Percentiles rank a stretch among this genome's conserved stretches.
These are phyloP conservation scores for Gymnocheta viridis DNA, from an alignment of 2,888 invertebrate species.

Conservation along the genomic window DNA sequence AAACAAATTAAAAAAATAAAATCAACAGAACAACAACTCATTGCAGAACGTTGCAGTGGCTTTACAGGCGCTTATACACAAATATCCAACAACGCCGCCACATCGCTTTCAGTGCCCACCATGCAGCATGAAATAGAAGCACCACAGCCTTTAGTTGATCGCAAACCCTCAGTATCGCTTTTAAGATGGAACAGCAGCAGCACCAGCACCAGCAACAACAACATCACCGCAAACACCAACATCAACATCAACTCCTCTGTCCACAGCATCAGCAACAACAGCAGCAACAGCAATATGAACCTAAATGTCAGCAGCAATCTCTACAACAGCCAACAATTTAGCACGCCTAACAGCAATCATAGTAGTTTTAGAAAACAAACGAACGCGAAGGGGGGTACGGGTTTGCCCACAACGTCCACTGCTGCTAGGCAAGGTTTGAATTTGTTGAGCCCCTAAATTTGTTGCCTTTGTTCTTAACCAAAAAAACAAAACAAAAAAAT, in stretches of 20 bases:
- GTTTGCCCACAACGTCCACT: conserved; percentile 74
- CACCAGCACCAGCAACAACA: conserved; percentile 61
- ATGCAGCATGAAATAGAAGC: conserved; percentile 86
- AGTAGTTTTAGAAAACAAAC: conserved; percentile 69
- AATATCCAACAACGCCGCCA: conserved; percentile 76
- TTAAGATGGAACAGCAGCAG: conserved; percentile 82
- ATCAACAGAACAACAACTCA: conserved; percentile 84
- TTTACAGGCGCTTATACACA: conserved; percentile 82
- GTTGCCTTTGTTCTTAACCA: conserved; percentile 36
- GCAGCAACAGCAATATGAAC: conserved; percentile 43
- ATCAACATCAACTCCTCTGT: conserved; percentile 45
- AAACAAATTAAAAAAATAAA: too few relatives aligned
- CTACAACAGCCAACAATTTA: conserved; percentile 68
- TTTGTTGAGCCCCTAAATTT: conserved; percentile 61
- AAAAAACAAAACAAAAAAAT: not conserved
- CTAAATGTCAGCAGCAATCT: conserved; percentile 49
- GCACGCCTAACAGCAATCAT: conserved; percentile 61
- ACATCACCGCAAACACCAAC: conserved; percentile 59
- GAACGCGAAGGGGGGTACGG: conserved; percentile 62
- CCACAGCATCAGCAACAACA: conserved; percentile 33
- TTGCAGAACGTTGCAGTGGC: conserved; percentile 89
- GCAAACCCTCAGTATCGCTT: conserved; percentile 86
- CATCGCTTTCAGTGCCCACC: conserved; percentile 82
- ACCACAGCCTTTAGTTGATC: conserved; percentile 87
- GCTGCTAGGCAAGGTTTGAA: conserved; percentile 84